These are phyloP conservation scores for Zingel zingel DNA, from an alignment of 2,113 vertebrate genomes.

Conservation along the genomic window DNA sequence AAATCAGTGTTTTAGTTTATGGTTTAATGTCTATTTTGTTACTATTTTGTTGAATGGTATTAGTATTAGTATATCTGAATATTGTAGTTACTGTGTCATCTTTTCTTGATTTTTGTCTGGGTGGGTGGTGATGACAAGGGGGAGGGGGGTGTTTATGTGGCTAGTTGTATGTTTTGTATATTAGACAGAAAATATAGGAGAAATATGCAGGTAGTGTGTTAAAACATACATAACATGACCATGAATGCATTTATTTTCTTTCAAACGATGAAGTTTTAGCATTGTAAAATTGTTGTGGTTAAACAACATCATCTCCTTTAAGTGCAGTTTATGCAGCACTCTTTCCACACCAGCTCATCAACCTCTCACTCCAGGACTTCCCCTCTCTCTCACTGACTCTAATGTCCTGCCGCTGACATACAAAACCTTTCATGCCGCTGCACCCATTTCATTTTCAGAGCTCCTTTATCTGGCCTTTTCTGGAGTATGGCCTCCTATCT, in stretches of 20 bases:
- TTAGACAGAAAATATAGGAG: neutral
- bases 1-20: neutral
- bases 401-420: constrained; percentile 74
- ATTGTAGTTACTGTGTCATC: too few relatives aligned
- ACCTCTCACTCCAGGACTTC: constrained; percentile 34
- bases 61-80: too few relatives aligned
- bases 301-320: constrained; percentile 19
- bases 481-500: constrained; percentile 21
- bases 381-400: constrained; percentile 52
- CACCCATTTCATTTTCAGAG: constrained; percentile 58
- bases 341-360: constrained; percentile 57
- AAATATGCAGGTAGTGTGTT: neutral
- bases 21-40: too few relatives aligned
- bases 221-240: neutral
- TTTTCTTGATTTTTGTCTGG: too few relatives aligned
- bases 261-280: neutral
- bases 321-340: constrained; percentile 20
- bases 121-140: too few relatives aligned
- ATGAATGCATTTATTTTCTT: neutral
- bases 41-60: too few relatives aligned
- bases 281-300: neutral
- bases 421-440: constrained; percentile 65
- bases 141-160: too few relatives aligned
- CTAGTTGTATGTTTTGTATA: too few relatives aligned
- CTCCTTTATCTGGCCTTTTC: constrained; percentile 19